phyloP scores from a whole-genome alignment of 2,888 invertebrate genomes.

The Eupithecia pulchellata region DNA sequence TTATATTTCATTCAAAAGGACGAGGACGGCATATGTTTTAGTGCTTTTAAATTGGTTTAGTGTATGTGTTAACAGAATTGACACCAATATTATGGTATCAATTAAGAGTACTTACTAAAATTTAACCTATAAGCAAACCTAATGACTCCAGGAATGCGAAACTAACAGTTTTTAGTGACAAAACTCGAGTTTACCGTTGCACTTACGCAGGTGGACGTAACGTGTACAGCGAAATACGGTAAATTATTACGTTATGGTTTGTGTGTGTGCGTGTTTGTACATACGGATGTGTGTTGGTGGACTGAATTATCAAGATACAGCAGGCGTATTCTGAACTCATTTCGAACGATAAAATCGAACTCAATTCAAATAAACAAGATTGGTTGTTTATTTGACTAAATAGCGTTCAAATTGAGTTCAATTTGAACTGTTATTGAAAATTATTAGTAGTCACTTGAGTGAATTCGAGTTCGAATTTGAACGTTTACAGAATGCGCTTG shows the following conservation, averaged over 20 bases:
- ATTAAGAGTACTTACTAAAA: not conserved
- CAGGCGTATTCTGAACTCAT: too few relatives aligned
- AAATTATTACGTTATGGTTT: conserved; percentile 63
- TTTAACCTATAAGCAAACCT: conserved; percentile 38
- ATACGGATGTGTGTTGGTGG: conserved; percentile 28
- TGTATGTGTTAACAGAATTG: not conserved
- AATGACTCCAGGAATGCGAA: conserved; percentile 37
- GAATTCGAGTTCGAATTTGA: too few relatives aligned
- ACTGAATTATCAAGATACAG: conserved; percentile 4
- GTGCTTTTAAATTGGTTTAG: not conserved
- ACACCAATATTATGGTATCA: not conserved
- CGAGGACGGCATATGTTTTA: not conserved
- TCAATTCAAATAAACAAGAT: too few relatives aligned
- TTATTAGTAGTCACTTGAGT: too few relatives aligned
- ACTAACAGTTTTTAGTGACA: conserved; percentile 24
- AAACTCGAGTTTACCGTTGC: conserved; percentile 61
- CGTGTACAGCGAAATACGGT: conserved; percentile 82
- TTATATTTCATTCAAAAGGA: not conserved
- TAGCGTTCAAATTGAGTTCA: too few relatives aligned
- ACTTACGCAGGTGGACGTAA: conserved; percentile 85
- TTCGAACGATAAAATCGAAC: too few relatives aligned
- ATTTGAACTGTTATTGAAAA: too few relatives aligned
- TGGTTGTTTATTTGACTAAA: too few relatives aligned
- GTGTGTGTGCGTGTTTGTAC: conserved; percentile 55
- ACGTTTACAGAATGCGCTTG: too few relatives aligned